Conservation (phyloP, 2,888 invertebrate genomes). For the Epirrita christyi region DNA sequence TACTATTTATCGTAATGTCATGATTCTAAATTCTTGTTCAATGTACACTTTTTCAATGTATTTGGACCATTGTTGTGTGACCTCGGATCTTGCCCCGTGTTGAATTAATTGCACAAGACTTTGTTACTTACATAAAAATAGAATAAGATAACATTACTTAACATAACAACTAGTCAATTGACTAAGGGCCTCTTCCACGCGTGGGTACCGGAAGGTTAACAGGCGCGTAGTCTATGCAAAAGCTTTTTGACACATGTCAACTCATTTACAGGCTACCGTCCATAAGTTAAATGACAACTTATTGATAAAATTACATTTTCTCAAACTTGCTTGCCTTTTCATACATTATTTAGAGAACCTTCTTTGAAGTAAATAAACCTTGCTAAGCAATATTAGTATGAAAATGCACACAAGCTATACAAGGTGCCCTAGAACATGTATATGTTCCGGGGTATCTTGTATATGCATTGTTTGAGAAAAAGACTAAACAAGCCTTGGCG, state of each 20-base stretch:
- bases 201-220: neutral
- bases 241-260: neutral
- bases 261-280: too few species aligned
- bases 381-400: too few species aligned
- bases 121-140: constrained; percentile 59
- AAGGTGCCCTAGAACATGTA: too few species aligned
- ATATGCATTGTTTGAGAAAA: too few species aligned
- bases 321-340: too few species aligned
- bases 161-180: constrained; percentile 63
- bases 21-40: constrained; percentile 13
- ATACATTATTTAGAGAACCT: too few species aligned
- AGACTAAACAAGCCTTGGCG: too few species aligned
- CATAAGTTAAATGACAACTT: too few species aligned
- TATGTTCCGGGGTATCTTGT: too few species aligned
- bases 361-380: too few species aligned
- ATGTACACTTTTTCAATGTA: constrained; percentile 29
- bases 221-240: neutral
- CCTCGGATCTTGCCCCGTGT: constrained; percentile 59
- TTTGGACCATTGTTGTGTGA: constrained; percentile 35
- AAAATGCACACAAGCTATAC: too few species aligned
- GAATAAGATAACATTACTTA: constrained; percentile 31
- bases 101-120: constrained; percentile 72
- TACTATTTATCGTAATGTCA: neutral
- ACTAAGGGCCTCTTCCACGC: constrained; percentile 44
- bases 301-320: too few species aligned